These are phyloP conservation scores for Bugulina stolonifera DNA, from an alignment of 2,888 invertebrate species.

Conservation along the genomic window DNA sequence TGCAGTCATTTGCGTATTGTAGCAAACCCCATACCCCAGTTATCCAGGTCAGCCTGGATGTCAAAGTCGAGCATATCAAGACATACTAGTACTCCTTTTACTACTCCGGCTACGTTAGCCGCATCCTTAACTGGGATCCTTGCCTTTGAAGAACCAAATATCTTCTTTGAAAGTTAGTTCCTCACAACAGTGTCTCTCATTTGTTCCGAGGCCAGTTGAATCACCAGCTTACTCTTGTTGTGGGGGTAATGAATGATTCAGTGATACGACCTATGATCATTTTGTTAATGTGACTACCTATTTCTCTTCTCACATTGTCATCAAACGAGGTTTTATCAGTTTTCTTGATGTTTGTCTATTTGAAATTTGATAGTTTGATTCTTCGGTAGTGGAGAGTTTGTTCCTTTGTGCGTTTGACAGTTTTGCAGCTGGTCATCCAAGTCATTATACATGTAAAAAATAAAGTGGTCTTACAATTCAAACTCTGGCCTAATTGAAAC, in stretches of 20 bases:
- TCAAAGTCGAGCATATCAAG: background rate
- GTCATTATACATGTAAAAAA: too few species aligned
- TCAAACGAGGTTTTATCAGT: background rate
- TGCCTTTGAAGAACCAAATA: constrained; percentile 13
- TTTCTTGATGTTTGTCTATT: background rate
- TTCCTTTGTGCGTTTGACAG: background rate
- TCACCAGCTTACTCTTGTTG: background rate
- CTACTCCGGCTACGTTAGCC: background rate
- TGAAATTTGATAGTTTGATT: background rate
- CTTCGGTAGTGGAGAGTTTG: background rate
- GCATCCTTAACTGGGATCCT: background rate
- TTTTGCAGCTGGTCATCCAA: background rate
- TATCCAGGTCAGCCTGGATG: background rate
- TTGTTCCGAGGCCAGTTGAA: background rate
- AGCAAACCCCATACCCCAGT: too few species aligned
- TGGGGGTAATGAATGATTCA: background rate
- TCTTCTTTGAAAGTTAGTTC: background rate
- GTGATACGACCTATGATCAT: background rate
- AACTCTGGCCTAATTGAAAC: too few species aligned
- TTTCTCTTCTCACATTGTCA: background rate
- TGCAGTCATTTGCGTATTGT: too few species aligned
- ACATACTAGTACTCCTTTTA: background rate
- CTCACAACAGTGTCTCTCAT: background rate
- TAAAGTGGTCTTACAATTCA: too few species aligned
- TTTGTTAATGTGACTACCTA: background rate